Evolutionary conservation across 1,140 invertebrate species (phyloP), one percentile per base, ranked within the genome.

Genomic region (Argopecten irradians): DNA sequence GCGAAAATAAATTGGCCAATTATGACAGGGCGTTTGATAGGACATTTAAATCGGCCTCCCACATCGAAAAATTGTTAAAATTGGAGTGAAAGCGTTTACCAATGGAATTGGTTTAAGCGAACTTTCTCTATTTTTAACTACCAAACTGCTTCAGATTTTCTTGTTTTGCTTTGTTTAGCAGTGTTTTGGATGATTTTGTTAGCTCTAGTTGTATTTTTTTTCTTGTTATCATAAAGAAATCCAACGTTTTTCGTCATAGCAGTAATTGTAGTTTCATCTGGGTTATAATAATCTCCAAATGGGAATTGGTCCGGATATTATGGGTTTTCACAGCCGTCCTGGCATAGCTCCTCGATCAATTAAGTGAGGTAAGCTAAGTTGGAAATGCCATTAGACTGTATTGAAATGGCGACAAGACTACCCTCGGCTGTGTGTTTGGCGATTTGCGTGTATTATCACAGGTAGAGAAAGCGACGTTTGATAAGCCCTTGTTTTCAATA

Each of bases 401-500:
- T 71, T 71, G 55, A 71, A 71, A 71, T 71, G 55, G n/a, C 55
- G n/a, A 71, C 55, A 16, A 28, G 55, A 71, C 55, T 71, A 16
- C 22, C 22, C 55, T 71, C 55, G n/a, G 55, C 55, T n/a, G 55
- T 22, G 55, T 71, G 28, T 71, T 22, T 71, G 55, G 55, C 55
- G 55, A 71, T 71, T 71, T 71, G 55, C 28, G 55, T 71, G 55
- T 71, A 71, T 71, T 71, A 71, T 71, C 55, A 28, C 55, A 71
- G 55, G 55, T 71, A 71, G 14, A n/a, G 55, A 71, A 71, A 71
- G 55, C 11, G 22, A 22, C 13, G 5, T n/a, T 71, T n/a, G 55
- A 71, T 71, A 71, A 71, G 55, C 55, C n/a, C 55, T 71, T 71
- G 55, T 71, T 71, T 71, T 71, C 55, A 71, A 71, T 71, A 71